Evolutionary conservation across 2,113 vertebrate species (phyloP).

Genomic region (Dromas ardeola): DNA sequence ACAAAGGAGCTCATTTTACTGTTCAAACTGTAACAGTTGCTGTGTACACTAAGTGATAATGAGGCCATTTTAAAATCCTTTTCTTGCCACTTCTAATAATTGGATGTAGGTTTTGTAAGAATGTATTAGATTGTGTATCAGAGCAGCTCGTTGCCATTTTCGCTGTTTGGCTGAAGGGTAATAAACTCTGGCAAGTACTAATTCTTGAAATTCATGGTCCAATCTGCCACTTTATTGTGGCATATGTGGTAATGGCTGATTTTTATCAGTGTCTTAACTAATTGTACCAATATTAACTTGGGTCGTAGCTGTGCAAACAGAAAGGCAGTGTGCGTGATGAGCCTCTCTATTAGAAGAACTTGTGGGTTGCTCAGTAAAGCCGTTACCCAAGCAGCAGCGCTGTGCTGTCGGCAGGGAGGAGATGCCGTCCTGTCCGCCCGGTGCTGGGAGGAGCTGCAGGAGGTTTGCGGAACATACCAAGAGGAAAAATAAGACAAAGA

Average conservation of each 20-base stretch:
- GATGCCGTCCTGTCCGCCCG: neutral
- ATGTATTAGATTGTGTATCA: neutral
- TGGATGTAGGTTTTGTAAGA: neutral
- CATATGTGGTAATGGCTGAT: neutral
- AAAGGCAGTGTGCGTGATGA: neutral
- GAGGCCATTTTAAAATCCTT: constrained; percentile 42
- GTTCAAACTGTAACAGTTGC: neutral
- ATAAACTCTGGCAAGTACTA: neutral
- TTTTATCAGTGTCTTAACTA: neutral
- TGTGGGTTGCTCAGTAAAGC: neutral
- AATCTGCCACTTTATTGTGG: neutral
- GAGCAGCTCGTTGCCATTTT: neutral
- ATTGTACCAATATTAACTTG: neutral
- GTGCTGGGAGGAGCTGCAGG: neutral
- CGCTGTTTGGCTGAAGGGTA: neutral
- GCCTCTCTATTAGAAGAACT: neutral
- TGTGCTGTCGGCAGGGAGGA: neutral
- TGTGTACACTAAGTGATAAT: neutral
- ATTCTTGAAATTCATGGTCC: neutral
- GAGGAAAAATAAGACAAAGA: neutral
- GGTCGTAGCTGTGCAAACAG: neutral
- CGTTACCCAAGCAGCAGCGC: neutral
- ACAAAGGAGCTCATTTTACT: neutral
- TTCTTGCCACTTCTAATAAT: neutral
- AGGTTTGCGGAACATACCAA: neutral